phyloP scores from a whole-genome alignment of 2,888 invertebrate species.

The Atrina japonica region DNA sequence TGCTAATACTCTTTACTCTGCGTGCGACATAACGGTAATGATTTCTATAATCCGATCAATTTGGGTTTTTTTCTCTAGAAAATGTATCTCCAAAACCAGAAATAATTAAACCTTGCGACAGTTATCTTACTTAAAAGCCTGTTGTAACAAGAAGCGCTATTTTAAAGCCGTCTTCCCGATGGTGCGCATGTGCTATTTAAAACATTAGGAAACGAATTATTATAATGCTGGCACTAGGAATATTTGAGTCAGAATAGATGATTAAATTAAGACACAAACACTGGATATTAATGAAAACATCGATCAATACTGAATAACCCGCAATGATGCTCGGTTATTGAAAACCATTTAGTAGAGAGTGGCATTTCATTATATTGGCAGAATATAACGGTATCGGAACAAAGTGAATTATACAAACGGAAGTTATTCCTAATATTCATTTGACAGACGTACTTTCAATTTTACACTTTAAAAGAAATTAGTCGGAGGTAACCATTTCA shows the following conservation, averaged over 20 bases:
- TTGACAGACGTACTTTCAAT: too few relatives aligned
- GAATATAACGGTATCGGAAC: not conserved
- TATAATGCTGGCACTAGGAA: constrained; percentile 26
- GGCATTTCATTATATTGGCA: constrained; percentile 11
- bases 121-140: too few relatives aligned
- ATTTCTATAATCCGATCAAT: constrained; percentile 38
- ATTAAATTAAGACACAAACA: constrained; percentile 47
- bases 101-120: too few relatives aligned
- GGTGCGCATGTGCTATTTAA: constrained; percentile 11
- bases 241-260: constrained; percentile 31
- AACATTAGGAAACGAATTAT: constrained; percentile 26
- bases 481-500: too few relatives aligned
- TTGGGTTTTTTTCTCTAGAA: constrained; percentile 4
- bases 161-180: constrained; percentile 6
- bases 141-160: too few relatives aligned
- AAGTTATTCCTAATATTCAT: too few relatives aligned
- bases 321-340: constrained; percentile 36
- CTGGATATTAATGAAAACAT: constrained; percentile 37
- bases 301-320: constrained; percentile 39
- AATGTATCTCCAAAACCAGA: constrained; percentile 19
- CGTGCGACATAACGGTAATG: constrained; percentile 32
- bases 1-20: constrained; percentile 34
- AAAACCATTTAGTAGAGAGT: constrained; percentile 38
- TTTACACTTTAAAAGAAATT: too few relatives aligned
- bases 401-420: too few relatives aligned